A percentile compares a stretch with the other conserved stretches of the same genome.
Conservation (phyloP, 2,888 invertebrate genomes). For the Tetheella fluctuosa region DNA sequence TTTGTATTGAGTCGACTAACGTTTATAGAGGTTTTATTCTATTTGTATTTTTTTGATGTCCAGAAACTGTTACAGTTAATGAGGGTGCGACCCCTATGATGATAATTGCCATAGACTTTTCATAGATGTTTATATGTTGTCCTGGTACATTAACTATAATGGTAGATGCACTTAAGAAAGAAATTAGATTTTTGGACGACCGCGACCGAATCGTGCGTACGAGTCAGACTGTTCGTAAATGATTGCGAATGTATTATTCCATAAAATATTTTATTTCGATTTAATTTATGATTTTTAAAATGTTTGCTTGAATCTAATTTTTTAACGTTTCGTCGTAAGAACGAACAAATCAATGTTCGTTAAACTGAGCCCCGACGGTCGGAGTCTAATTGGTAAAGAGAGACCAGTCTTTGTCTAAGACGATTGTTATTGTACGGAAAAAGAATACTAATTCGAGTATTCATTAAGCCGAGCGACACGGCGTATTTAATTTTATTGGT, state of each 20-base stretch:
- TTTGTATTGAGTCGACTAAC: background rate
- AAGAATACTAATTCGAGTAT: background rate
- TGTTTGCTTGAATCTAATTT: too few species aligned
- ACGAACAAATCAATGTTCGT: background rate
- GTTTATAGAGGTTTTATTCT: background rate
- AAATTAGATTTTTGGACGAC: too few species aligned
- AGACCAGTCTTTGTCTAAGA: background rate
- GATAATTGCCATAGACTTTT: slow-evolving; percentile 1
- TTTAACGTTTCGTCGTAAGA: too few species aligned
- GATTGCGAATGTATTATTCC: too few species aligned
- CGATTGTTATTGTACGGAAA: background rate
- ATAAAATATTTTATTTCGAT: too few species aligned
- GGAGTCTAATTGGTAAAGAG: background rate
- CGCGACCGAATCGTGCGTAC: too few species aligned
- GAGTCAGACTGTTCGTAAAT: too few species aligned
- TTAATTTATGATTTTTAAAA: too few species aligned
- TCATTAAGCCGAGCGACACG: background rate
- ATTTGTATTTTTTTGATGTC: background rate
- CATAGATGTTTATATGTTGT: background rate
- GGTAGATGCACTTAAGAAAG: background rate
- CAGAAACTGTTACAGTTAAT: background rate
- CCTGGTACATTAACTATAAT: background rate
- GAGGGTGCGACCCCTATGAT: background rate
- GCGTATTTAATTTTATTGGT: too few species aligned
- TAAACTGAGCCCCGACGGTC: background rate